A percentile compares a stretch with the other conserved stretches of the same genome.
These are phyloP conservation scores for Apamea anceps DNA, from an alignment of 2,888 invertebrate genomes.

Conservation along the genomic window DNA sequence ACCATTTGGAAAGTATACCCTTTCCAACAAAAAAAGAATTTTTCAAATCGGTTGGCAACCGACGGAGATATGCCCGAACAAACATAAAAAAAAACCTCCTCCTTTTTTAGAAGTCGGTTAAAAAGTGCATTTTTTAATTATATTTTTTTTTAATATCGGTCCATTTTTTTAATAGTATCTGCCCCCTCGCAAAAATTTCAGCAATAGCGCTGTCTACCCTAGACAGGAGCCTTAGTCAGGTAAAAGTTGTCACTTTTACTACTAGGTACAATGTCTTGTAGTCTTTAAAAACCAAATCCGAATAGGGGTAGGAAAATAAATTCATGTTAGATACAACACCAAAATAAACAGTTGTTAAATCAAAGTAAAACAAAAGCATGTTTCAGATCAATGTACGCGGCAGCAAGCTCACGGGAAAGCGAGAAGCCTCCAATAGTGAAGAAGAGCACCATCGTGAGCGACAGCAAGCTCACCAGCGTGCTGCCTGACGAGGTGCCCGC, in stretches of 20 bases:
- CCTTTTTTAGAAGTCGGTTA: too few relatives aligned
- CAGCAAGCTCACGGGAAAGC: constrained; percentile 80
- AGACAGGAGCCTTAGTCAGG: too few relatives aligned
- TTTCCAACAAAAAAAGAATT: too few relatives aligned
- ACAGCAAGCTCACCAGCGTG: constrained; percentile 66
- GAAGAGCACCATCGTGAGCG: constrained; percentile 71
- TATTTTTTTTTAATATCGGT: too few relatives aligned
- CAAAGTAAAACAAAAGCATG: constrained; percentile 81
- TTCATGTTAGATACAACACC: constrained; percentile 65
- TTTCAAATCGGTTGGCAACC: too few relatives aligned
- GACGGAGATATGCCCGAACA: too few relatives aligned
- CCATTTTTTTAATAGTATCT: background rate
- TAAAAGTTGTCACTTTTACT: too few relatives aligned
- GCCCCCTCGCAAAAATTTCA: background rate
- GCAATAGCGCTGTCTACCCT: background rate
- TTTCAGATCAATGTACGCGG: constrained; percentile 89
- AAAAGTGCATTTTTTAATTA: too few relatives aligned
- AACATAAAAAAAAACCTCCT: too few relatives aligned
- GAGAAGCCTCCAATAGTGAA: constrained; percentile 71
- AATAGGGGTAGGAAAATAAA: background rate
- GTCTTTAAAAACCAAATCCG: background rate
- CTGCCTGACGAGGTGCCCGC: constrained; percentile 68
- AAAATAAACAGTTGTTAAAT: constrained; percentile 69
- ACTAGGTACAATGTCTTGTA: background rate
- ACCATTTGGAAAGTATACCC: too few relatives aligned